Conservation (phyloP, 2,797 vertebrate genomes). For the Paramormyrops hopkinsi region DNA sequence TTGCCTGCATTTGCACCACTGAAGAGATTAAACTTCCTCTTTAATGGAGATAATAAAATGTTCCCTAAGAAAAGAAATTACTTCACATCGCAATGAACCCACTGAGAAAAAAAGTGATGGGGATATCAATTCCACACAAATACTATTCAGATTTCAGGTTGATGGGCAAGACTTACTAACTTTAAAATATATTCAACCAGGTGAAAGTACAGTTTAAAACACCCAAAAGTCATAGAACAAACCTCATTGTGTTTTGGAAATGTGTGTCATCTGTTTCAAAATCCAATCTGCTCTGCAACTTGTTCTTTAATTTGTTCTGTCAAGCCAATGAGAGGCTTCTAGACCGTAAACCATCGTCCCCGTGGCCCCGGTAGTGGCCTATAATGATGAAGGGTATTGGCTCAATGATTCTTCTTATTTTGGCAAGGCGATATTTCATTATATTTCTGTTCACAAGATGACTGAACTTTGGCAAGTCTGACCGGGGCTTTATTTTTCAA, state of each 20-base stretch:
- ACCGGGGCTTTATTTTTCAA: not conserved
- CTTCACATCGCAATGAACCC: not conserved
- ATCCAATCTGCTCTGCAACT: slow-evolving; percentile 2
- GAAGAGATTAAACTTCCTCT: slow-evolving; percentile 2
- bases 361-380: not conserved
- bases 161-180: not conserved
- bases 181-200: slow-evolving; percentile 5
- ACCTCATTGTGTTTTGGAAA: not conserved
- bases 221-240: not conserved
- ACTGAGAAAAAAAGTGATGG: not conserved
- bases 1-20: not conserved
- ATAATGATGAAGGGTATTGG: not conserved
- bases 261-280: not conserved
- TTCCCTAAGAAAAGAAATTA: not conserved
- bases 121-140: not conserved
- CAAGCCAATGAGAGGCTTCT: not conserved
- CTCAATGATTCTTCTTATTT: not conserved
- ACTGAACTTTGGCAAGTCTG: not conserved
- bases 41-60: slow-evolving; percentile 6
- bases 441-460: not conserved
- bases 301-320: not conserved
- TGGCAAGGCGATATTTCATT: not conserved
- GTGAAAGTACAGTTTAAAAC: not conserved
- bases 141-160: not conserved
- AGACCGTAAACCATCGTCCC: not conserved